Evolutionary conservation across 2,113 vertebrate species (phyloP).

Genomic region (Aplodontia rufa): DNA sequence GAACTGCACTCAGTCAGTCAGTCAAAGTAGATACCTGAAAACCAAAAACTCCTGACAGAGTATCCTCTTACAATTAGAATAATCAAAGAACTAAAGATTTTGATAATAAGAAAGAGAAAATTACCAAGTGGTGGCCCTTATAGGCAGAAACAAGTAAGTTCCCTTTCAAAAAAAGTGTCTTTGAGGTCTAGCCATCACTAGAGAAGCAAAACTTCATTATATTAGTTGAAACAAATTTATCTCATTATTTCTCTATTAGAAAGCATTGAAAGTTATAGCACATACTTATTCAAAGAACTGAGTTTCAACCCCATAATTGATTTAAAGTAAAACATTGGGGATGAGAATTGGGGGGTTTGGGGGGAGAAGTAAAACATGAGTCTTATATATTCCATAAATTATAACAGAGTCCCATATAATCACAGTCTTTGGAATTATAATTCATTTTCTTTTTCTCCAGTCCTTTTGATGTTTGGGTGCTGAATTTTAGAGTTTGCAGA

Average conservation of each 20-base stretch:
- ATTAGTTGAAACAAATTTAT: conserved; percentile 50
- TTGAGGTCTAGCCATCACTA: conserved; percentile 67
- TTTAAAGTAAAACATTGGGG: too few relatives aligned
- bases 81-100: neutral
- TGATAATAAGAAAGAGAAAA: conserved; percentile 53
- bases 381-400: neutral
- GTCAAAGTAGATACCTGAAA: conserved; percentile 42
- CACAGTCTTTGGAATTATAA: conserved; percentile 9
- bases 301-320: neutral
- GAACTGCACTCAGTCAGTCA: neutral
- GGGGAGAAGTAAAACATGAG: conserved; percentile 28
- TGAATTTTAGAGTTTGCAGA: conserved; percentile 42
- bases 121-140: conserved; percentile 41
- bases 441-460: neutral
- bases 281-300: conserved; percentile 15
- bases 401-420: neutral
- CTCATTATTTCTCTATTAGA: conserved; percentile 16
- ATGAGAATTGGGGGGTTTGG: too few relatives aligned
- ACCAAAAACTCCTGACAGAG: neutral
- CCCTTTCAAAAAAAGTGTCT: conserved; percentile 73
- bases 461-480: conserved; percentile 35
- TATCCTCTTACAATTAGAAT: conserved; percentile 34
- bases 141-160: conserved; percentile 64
- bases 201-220: conserved; percentile 67
- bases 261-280: conserved; percentile 26